Percentiles rank a stretch among this genome's conserved stretches.
Evolutionary conservation across 2,113 vertebrate genomes (phyloP).

Genomic region (Lucifuga dentata): DNA sequence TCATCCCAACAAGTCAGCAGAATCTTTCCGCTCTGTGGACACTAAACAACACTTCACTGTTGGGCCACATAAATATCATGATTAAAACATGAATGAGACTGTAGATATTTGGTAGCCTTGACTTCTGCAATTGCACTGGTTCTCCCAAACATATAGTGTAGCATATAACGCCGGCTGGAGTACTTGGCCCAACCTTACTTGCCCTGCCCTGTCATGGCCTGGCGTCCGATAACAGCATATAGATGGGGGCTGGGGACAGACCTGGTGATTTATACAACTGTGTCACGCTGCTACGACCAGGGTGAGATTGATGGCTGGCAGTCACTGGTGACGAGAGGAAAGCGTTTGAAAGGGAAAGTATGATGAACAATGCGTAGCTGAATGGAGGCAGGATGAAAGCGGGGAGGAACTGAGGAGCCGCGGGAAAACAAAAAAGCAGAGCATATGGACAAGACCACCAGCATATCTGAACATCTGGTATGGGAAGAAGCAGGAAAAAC

Average conservation of each 20-base stretch:
- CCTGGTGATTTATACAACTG: conserved; percentile 30
- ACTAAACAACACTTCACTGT: conserved; percentile 27
- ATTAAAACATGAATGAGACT: neutral
- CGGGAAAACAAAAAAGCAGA: conserved; percentile 3
- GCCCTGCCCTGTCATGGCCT: neutral
- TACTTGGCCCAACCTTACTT: neutral
- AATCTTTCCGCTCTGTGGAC: conserved; percentile 45
- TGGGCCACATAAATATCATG: neutral
- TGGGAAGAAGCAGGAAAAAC: conserved; percentile 1
- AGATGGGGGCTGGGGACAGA: conserved; percentile 1
- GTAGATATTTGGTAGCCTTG: conserved; percentile 7
- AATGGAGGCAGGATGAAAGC: conserved; percentile 12
- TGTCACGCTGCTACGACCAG: conserved; percentile 1
- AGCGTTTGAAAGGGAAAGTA: conserved; percentile 9
- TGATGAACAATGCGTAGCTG: conserved; percentile 4
- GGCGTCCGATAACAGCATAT: conserved; percentile 16
- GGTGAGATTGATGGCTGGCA: conserved; percentile 6
- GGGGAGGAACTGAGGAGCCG: neutral
- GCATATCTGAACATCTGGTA: neutral
- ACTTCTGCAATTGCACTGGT: conserved; percentile 1
- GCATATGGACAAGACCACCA: conserved; percentile 15
- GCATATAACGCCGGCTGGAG: neutral
- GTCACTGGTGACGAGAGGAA: conserved; percentile 14
- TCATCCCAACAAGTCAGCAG: conserved; percentile 56
- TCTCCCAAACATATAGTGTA: neutral